A percentile compares a stretch with the other conserved stretches of the same genome.
Evolutionary conservation across 2,888 invertebrate genomes (phyloP).

Genomic region (Ceriagrion tenellum): DNA sequence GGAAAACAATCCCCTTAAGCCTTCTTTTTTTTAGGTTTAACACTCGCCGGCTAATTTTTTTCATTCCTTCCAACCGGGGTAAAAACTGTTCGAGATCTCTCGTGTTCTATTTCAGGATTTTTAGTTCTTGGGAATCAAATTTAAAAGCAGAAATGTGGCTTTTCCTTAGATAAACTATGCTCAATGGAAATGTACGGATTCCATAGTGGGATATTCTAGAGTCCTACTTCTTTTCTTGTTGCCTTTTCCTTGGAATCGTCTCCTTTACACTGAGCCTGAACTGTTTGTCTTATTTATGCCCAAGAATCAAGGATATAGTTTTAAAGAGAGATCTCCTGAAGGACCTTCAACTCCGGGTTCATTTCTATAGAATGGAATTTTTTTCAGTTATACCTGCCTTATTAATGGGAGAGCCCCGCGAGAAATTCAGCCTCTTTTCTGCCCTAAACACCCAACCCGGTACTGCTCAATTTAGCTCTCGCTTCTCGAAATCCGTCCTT

Average conservation of each 20-base stretch:
- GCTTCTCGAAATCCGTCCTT: background rate
- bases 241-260: background rate
- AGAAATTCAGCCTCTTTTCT: background rate
- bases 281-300: background rate
- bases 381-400: background rate
- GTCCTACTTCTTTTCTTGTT: background rate
- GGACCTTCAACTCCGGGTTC: background rate
- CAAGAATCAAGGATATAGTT: background rate
- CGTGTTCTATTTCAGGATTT: no score
- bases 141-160: no score
- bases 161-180: no score
- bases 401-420: background rate
- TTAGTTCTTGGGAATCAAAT: no score
- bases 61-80: no score
- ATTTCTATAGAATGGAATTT: background rate
- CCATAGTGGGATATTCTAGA: background rate
- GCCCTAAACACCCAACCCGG: background rate
- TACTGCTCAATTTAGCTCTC: background rate
- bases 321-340: background rate
- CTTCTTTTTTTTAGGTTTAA: no score
- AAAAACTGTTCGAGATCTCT: no score
- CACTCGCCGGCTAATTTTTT: no score
- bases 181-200: background rate
- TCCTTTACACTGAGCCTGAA: background rate
- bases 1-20: no score